Percentiles rank a stretch among this genome's conserved stretches.
phyloP scores from a whole-genome alignment of 64 coral and sea anemone species.

The Montipora cactus region DNA sequence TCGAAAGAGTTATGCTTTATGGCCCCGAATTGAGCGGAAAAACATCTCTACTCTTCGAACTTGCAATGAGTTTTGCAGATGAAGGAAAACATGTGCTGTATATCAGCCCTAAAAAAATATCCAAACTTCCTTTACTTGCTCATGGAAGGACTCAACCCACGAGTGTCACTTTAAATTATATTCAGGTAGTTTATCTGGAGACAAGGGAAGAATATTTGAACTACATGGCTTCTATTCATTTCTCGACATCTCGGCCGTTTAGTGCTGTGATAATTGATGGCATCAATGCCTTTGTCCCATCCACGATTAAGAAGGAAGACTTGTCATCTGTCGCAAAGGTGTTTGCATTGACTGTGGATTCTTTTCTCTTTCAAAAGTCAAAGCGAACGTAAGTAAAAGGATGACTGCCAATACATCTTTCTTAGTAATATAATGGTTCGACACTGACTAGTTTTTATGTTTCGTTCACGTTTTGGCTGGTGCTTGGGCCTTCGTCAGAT shows the following conservation, averaged over 20 bases:
- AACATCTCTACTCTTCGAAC: slow-evolving; percentile 81
- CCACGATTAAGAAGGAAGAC: slow-evolving; percentile 65
- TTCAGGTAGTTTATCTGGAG: slow-evolving; percentile 84
- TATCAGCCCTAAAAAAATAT: slow-evolving; percentile 68
- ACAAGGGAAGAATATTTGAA: slow-evolving; percentile 68
- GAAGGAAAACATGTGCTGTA: slow-evolving; percentile 87
- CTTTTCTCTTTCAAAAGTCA: slow-evolving; percentile 70
- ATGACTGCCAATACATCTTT: not conserved
- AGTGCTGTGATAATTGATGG: slow-evolving; percentile 71
- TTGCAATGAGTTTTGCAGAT: slow-evolving; percentile 80
- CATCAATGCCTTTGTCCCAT: slow-evolving; percentile 48
- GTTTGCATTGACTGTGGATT: slow-evolving; percentile 83
- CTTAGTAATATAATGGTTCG: too few relatives aligned
- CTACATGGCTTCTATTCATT: slow-evolving; percentile 83
- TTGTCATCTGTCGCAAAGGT: slow-evolving; percentile 68
- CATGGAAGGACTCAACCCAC: slow-evolving; percentile 54
- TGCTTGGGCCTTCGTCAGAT: too few relatives aligned
- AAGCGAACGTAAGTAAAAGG: slow-evolving; percentile 59
- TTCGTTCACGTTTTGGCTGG: too few relatives aligned
- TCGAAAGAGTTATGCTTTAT: slow-evolving; percentile 43
- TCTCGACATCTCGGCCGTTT: slow-evolving; percentile 33
- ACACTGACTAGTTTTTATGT: too few relatives aligned
- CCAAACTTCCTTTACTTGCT: slow-evolving; percentile 63
- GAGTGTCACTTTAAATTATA: slow-evolving; percentile 54
- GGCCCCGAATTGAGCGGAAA: slow-evolving; percentile 67